Conservation (phyloP, 2,888 invertebrate species). For the Masnerella sp. region DNA sequence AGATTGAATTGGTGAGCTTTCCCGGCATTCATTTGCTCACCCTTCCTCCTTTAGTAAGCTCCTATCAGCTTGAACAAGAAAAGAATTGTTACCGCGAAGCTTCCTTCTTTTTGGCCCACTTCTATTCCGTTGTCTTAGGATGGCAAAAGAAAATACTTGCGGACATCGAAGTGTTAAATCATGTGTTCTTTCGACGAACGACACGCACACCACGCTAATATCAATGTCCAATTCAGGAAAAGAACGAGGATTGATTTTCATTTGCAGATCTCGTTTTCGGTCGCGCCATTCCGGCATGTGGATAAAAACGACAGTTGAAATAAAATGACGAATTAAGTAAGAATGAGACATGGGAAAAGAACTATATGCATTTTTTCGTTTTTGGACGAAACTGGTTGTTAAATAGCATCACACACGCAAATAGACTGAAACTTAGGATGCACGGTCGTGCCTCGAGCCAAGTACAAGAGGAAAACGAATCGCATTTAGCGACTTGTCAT, state of each 20-base stretch:
- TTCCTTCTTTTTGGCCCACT: too few relatives aligned
- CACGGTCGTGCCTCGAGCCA: slow-evolving; percentile 53
- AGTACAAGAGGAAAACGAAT: slow-evolving; percentile 42
- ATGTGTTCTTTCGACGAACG: slow-evolving; percentile 15
- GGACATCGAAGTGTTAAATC: slow-evolving; percentile 23
- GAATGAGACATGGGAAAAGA: background rate
- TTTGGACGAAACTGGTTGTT: slow-evolving; percentile 33
- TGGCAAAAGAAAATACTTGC: too few relatives aligned
- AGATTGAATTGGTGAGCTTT: background rate
- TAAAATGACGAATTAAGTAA: background rate
- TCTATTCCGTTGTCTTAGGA: too few relatives aligned
- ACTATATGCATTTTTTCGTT: slow-evolving; percentile 23
- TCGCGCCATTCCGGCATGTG: background rate
- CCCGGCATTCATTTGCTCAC: background rate
- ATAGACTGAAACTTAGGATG: slow-evolving; percentile 54
- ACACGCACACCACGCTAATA: slow-evolving; percentile 37
- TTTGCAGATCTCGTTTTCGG: slow-evolving; percentile 18
- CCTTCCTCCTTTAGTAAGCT: too few relatives aligned
- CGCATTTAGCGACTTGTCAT: slow-evolving; percentile 18
- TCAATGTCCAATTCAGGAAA: slow-evolving; percentile 36
- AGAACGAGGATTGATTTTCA: slow-evolving; percentile 40
- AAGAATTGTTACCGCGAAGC: too few relatives aligned
- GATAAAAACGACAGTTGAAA: too few relatives aligned
- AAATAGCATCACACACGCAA: slow-evolving; percentile 41
- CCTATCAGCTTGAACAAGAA: too few relatives aligned